Evolutionary conservation across 2,888 invertebrate genomes (phyloP), one percentile per base, ranked within the genome.

Genomic region (Polyploca ridens): DNA sequence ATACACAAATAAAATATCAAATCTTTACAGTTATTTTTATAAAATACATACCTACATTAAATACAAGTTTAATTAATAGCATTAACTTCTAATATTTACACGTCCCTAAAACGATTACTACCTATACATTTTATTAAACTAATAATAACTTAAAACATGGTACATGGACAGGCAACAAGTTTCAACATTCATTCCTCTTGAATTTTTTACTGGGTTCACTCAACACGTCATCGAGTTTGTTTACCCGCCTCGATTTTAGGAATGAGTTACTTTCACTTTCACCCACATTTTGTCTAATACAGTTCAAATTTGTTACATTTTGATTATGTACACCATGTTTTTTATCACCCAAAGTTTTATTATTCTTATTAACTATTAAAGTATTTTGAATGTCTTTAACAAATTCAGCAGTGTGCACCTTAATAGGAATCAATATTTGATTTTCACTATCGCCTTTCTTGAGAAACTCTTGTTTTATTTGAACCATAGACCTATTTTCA

Each of bases 361-460:
- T 93, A 86, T 86, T 93, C 86, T 93, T 94, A 89, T 90, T 93
- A 81, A 87, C 90, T 88, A 94, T 87, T 84, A 92, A 85, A 67
- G 91, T 88, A 83, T 93, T 94, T 85, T 93, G 93, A 87, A 94
- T 89, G 86, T 94, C 94, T 88, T 94, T 94, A 77, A 92, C 92
- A 76, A 93, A 84, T 69, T 94, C 93, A 89, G 90, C 89, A 69
- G 79, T 68, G 69, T 90, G 89, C 73, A 92, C 74, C 78, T 93
- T 94, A 64, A 93, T 87, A 76, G 93, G 93, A 80, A 92, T 91
- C 69, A 90, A 74, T 73, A 93, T 90, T 85, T 91, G 90, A 87
- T 88, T 91, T 82, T 94, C 93, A 86, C 84, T 90, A 76, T 93
- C 93, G 77, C 87, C 83, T 78, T 91, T 94, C 76, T 94, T 93